phyloP scores from a whole-genome alignment of 1,140 invertebrate species.

The Drosophila chauvacae region DNA sequence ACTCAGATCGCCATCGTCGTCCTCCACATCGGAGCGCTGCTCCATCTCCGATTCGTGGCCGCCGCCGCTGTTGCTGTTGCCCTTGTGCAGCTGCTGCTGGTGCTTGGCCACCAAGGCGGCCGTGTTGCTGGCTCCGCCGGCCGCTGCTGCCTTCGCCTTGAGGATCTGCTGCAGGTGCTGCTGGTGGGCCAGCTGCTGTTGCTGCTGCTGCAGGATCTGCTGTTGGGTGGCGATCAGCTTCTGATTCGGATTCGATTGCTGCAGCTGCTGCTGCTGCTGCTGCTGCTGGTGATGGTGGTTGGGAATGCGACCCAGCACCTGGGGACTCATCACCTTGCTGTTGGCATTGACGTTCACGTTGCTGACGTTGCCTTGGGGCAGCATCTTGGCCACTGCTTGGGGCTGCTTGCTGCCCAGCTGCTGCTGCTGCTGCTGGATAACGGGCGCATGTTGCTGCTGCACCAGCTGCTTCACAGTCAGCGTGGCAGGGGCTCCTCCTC shows the following conservation, averaged over 20 bases:
- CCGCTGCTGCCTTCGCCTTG: conserved; percentile 77
- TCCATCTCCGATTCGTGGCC: conserved; percentile 74
- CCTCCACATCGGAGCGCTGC: conserved; percentile 77
- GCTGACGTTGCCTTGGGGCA: conserved; percentile 21
- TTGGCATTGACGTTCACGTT: conserved; percentile 14
- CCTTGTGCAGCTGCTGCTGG: conserved; percentile 72
- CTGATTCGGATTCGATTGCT: conserved; percentile 75
- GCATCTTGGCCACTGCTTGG: conserved; percentile 30
- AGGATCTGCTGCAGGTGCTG: conserved; percentile 81
- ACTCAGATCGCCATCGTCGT: conserved; percentile 82
- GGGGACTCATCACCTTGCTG: conserved; percentile 59
- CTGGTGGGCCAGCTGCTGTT: conserved; percentile 79
- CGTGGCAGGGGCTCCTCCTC: conserved; percentile 55
- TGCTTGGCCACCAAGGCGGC: conserved; percentile 78
- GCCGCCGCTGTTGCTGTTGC: conserved; percentile 36
- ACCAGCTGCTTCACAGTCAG: conserved; percentile 79
- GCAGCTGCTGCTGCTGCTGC: conserved; percentile 33
- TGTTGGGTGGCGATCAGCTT: conserved; percentile 79
- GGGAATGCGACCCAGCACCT: conserved; percentile 70
- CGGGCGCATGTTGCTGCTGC: conserved; percentile 79
- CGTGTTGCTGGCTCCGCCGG: conserved; percentile 70
- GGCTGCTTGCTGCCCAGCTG: conserved; percentile 57
- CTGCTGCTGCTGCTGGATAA: conserved; percentile 79
- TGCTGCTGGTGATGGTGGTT: conserved; percentile 67
- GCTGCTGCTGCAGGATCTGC: conserved; percentile 79